These are phyloP conservation scores for Chymomyza caudatula DNA, from an alignment of 2,888 invertebrate species.

Conservation along the genomic window DNA sequence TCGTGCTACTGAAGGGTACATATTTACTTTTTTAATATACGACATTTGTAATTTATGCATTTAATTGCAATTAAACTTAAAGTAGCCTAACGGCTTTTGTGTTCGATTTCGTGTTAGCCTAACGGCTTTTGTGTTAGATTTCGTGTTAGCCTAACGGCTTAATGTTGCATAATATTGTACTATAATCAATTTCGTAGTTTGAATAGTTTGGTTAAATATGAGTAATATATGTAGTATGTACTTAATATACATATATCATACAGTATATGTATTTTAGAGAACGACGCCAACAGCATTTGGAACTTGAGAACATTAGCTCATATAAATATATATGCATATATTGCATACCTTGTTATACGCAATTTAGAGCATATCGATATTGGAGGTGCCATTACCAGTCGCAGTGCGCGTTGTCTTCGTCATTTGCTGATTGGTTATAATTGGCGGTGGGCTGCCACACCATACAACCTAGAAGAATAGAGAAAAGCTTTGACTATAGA, in stretches of 20 bases:
- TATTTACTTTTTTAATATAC: not conserved
- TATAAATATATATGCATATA: not conserved
- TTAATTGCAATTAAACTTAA: not conserved
- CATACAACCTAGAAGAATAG: conserved; percentile 74
- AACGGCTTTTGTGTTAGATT: not conserved
- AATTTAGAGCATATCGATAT: conserved; percentile 77
- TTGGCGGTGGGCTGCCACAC: conserved; percentile 76
- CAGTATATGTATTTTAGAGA: too few species aligned
- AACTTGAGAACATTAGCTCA: not conserved
- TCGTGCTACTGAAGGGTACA: too few species aligned
- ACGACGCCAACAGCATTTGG: too few species aligned
- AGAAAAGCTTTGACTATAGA: not conserved
- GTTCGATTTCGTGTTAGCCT: not conserved
- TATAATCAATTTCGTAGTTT: not conserved
- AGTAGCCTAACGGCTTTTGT: not conserved
- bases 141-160: not conserved
- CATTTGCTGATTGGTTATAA: conserved; percentile 76
- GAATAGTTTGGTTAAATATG: not conserved
- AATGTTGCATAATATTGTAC: not conserved
- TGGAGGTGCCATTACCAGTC: conserved; percentile 82
- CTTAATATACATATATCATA: not conserved
- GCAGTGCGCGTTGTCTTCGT: conserved; percentile 84
- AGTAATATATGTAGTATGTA: not conserved
- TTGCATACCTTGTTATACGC: conserved; percentile 1
- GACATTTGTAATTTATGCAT: not conserved